phyloP scores from a whole-genome alignment of 2,797 vertebrate genomes.

The Chaetodon trifasciatus region DNA sequence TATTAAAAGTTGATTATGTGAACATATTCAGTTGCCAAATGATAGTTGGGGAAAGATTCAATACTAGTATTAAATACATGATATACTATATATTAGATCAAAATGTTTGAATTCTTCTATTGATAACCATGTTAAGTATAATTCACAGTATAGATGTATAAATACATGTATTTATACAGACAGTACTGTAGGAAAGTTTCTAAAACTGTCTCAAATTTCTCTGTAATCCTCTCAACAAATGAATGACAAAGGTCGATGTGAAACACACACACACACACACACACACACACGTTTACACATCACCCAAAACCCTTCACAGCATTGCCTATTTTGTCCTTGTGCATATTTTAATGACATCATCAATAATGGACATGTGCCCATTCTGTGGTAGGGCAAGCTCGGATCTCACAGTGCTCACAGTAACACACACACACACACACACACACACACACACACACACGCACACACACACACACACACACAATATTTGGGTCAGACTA shows the following conservation, averaged over 20 bases:
- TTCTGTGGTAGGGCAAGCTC: constrained; percentile 56
- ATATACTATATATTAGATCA: neutral
- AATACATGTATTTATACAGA: neutral
- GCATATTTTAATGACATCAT: constrained; percentile 83
- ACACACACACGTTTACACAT: constrained; percentile 1
- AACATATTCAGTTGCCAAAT: constrained; percentile 2
- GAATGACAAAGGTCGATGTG: neutral
- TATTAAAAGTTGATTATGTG: constrained; percentile 1
- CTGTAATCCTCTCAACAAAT: neutral
- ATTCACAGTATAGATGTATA: neutral
- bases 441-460: constrained; percentile 34
- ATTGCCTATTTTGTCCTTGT: constrained; percentile 78
- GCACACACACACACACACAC: constrained; percentile 30
- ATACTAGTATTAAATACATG: neutral
- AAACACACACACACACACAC: constrained; percentile 18
- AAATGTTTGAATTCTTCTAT: neutral
- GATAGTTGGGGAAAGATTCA: neutral
- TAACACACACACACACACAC: constrained; percentile 19
- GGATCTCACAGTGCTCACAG: constrained; percentile 13
- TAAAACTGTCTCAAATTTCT: constrained; percentile 11
- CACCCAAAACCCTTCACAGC: constrained; percentile 28
- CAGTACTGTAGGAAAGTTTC: neutral
- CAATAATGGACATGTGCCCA: constrained; percentile 75
- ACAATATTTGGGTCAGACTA: constrained; percentile 49
- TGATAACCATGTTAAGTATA: no score